Base-by-base conservation (phyloP, 2,113 vertebrate genomes). In the Asarcornis scutulata region DNA sequence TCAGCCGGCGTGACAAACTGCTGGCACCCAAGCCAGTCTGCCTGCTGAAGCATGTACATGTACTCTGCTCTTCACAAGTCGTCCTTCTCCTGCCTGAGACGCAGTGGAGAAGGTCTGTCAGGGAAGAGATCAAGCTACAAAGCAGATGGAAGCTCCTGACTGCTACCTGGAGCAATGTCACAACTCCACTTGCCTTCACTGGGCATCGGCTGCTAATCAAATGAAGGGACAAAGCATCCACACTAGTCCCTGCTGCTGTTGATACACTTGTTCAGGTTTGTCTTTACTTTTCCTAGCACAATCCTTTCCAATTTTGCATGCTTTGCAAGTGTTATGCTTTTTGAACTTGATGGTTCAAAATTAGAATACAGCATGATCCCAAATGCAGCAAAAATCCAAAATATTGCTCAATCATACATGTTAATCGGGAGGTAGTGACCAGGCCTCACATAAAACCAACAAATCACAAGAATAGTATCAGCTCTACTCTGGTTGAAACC, bases 1-100 rank as follows among this genome's bases (percentile, higher is more conserved):
- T 99, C 99, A 2, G 98, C 94, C 0, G 99, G 98, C 0, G 99
- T 99, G 62, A 99, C 99, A 15, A 99, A 99, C 98, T 99, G 99
- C 59, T 99, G 97, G 97, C 99, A 99, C 83, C 98, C 98, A 4
- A 99, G 98, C 9, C 98, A 96, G 40, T 99, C 99, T 1, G 99
- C 99, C 97, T 99, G 98, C 84, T 97, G 96, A 44, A 99, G 98
- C 99, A 99, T 99, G 40, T 40, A 40, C 40, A 40, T 40, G 71
- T 78, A 97, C 88, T 99, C 99, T 0, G 99, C 99, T 88, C 99
- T 97, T 95, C 98, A 97, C 71, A 98, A 62, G 53, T 99, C 98
- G 11, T 99, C 99, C 79, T 98, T 98, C 83, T 99, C 99, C 99
- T 99, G 96, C 29, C 53, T 48, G 91, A 72, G 86, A 36, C 38